Evolutionary conservation across 2,113 vertebrate genomes (phyloP), one percentile per base, ranked within the genome.

Genomic region (Cyanocitta stelleri): DNA sequence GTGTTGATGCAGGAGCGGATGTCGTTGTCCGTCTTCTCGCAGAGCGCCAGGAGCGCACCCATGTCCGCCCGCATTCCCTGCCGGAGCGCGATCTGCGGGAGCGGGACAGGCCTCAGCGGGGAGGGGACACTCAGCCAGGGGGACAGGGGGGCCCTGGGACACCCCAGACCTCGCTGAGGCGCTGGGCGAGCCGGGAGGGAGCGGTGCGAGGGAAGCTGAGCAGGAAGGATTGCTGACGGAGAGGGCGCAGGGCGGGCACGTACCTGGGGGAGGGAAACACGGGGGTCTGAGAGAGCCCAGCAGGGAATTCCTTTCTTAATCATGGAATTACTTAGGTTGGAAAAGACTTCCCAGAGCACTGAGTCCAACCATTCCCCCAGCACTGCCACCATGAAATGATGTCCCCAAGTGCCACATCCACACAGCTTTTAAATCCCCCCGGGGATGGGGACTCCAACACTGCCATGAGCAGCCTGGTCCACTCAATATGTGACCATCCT

Each of bases 1-100:
- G 99, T 99, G 96, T 99, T 99, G 92, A 99, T 98, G 80, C 99
- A 99, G 32, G 99, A 98, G 9, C 99, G 98, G 68, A 99, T 99
- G 93, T 99, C 99, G 1, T 98, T 99, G 87, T 99, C 99, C 0
- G 99, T 98, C 96, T 99, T 99, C 97, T 99, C 98, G 1, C 99
- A 99, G 46, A 99, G 98, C 0, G 98, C 98, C 86, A 98, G 97
- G 73, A 99, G 97, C 0, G 98, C 97, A 0, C 98, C 98, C 0
- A 85, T 97, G 96, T 99, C 99, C 0, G 98, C 97, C 48, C 98
- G 98, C 98, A 99, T 98, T 23, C 98, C 98, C 92, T 98, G 99
- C 11, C 6, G 80, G 19, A 97, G 44, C 5, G 98, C 95, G 27
- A 99, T 98, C 99, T 99, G 90, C 14, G 33, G 35, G 46, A 41